A percentile compares a stretch with the other conserved stretches of the same genome.
phyloP scores from a whole-genome alignment of 2,888 invertebrate species.

The Alcis repandata region DNA sequence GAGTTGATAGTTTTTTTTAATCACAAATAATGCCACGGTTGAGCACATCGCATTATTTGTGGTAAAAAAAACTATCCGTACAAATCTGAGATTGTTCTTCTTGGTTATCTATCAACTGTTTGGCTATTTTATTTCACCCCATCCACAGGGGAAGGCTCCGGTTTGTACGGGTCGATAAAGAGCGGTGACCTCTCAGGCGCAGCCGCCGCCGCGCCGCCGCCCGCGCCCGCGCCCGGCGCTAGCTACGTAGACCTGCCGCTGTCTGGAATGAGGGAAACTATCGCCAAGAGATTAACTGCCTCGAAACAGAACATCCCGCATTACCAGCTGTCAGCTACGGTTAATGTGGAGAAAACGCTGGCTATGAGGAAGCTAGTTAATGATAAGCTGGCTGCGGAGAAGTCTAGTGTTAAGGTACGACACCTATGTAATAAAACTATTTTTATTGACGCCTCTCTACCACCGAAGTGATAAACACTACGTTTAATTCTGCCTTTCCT shows the following conservation, averaged over 20 bases:
- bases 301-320: constrained; percentile 98
- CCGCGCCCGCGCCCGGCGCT: constrained; percentile 78
- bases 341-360: constrained; percentile 93
- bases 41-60: too few relatives aligned
- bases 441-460: too few relatives aligned
- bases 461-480: too few relatives aligned
- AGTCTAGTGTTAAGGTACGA: constrained; percentile 86
- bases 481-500: too few relatives aligned
- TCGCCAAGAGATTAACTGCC: constrained; percentile 94
- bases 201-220: constrained; percentile 54
- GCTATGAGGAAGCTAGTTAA: constrained; percentile 93
- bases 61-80: too few relatives aligned
- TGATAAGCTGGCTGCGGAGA: constrained; percentile 92
- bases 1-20: too few relatives aligned
- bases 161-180: constrained; percentile 94
- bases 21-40: too few relatives aligned
- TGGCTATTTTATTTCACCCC: constrained; percentile 50
- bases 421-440: too few relatives aligned
- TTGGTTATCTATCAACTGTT: not conserved
- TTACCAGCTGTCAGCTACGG: constrained; percentile 96
- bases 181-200: constrained; percentile 90
- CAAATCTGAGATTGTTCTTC: not conserved
- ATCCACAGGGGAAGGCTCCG: constrained; percentile 89
- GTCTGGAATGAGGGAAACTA: constrained; percentile 93
- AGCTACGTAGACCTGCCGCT: constrained; percentile 93